These are phyloP conservation scores for Cydia amplana DNA, from an alignment of 1,140 invertebrate species.

Conservation along the genomic window DNA sequence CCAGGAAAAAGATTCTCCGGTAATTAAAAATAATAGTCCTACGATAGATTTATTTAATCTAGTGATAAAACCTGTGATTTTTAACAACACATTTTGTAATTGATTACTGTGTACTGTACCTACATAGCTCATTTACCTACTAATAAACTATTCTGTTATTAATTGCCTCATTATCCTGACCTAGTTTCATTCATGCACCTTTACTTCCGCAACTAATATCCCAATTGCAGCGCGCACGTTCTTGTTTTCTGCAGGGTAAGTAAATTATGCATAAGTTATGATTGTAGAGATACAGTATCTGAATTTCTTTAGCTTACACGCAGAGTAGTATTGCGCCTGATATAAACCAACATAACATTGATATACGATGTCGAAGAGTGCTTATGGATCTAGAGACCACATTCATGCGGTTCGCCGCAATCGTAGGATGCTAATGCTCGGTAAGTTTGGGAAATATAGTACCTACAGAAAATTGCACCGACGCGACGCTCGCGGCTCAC, in stretches of 20 bases:
- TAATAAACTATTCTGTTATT: background rate
- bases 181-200: background rate
- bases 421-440: background rate
- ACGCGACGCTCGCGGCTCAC: background rate
- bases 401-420: background rate
- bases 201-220: background rate
- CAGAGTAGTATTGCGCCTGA: too few relatives aligned
- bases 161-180: background rate
- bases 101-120: too few relatives aligned
- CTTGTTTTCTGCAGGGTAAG: conserved; percentile 21
- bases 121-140: background rate
- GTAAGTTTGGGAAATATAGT: background rate
- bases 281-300: background rate
- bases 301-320: background rate
- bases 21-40: too few relatives aligned
- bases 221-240: conserved; percentile 21
- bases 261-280: conserved; percentile 27
- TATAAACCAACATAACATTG: too few relatives aligned
- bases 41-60: too few relatives aligned
- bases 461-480: background rate
- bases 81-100: too few relatives aligned
- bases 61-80: too few relatives aligned
- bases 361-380: background rate
- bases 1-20: too few relatives aligned
- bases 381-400: background rate